Conservation (phyloP, 2,888 invertebrate species). For the Parnassius glacialis region DNA sequence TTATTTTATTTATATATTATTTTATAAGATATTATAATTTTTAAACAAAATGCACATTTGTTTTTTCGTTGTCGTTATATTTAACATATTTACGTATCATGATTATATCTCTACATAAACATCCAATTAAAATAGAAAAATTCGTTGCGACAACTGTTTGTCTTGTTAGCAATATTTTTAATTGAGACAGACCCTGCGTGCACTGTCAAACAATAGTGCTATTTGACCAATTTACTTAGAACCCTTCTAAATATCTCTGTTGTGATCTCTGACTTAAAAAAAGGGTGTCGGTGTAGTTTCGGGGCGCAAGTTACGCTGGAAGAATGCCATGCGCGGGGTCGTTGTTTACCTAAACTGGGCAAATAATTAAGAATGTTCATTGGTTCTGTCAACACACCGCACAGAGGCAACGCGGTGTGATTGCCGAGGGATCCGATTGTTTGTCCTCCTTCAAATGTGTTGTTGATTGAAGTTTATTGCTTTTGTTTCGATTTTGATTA, state of each 20-base stretch:
- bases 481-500: conserved; percentile 38
- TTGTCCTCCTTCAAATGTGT: conserved; percentile 54
- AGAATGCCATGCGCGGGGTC: conserved; percentile 47
- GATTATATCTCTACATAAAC: conserved; percentile 56
- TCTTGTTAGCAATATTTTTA: conserved; percentile 76
- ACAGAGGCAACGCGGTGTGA: conserved; percentile 48
- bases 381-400: conserved; percentile 75
- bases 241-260: conserved; percentile 32
- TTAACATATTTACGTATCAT: not conserved
- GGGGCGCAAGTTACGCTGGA: conserved; percentile 48
- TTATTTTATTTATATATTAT: no score
- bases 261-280: conserved; percentile 20
- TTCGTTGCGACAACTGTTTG: conserved; percentile 72
- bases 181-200: conserved; percentile 69
- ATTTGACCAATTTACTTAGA: conserved; percentile 42
- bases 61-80: not conserved
- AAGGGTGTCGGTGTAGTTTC: conserved; percentile 27
- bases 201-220: conserved; percentile 67
- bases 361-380: conserved; percentile 80
- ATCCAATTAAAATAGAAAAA: conserved; percentile 70
- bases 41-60: not conserved
- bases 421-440: conserved; percentile 62
- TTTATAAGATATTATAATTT: no score
- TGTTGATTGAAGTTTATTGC: conserved; percentile 53
- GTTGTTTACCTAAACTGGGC: conserved; percentile 71